Evolutionary conservation across 2,113 vertebrate species (phyloP).

Genomic region (Eonycteris spelaea): DNA sequence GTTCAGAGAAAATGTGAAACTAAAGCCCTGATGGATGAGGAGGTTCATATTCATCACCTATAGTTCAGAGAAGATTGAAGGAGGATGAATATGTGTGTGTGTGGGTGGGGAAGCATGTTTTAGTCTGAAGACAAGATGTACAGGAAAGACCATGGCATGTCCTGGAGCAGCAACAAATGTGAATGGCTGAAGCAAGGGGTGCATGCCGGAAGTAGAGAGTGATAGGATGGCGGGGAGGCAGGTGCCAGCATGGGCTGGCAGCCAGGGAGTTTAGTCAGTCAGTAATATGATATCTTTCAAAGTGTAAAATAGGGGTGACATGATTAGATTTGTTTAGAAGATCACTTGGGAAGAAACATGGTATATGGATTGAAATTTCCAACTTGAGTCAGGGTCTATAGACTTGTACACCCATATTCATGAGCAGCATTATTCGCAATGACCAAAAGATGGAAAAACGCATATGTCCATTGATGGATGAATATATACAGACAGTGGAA

Average conservation of each 20-base stretch:
- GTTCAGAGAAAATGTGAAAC: not conserved
- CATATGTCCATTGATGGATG: not conserved
- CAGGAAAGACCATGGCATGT: not conserved
- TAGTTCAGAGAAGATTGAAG: not conserved
- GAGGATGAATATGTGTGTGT: not conserved
- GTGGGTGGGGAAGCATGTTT: not conserved
- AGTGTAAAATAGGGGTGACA: not conserved
- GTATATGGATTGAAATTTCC: not conserved
- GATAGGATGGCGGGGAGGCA: not conserved
- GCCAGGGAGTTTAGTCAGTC: not conserved
- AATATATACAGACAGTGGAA: not conserved
- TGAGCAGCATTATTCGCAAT: not conserved
- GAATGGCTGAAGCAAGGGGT: not conserved
- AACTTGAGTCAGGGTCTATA: not conserved
- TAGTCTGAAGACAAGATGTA: not conserved
- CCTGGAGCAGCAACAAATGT: not conserved
- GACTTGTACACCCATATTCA: not conserved
- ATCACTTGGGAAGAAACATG: not conserved
- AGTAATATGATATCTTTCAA: not conserved
- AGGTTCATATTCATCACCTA: too few species aligned
- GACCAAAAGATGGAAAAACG: not conserved
- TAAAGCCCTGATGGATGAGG: not conserved
- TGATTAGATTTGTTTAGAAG: not conserved
- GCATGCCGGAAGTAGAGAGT: too few species aligned
- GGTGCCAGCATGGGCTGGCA: not conserved